These are phyloP conservation scores for Cephalopachus bancanus DNA, from an alignment of 2,797 vertebrate species.

Conservation along the genomic window DNA sequence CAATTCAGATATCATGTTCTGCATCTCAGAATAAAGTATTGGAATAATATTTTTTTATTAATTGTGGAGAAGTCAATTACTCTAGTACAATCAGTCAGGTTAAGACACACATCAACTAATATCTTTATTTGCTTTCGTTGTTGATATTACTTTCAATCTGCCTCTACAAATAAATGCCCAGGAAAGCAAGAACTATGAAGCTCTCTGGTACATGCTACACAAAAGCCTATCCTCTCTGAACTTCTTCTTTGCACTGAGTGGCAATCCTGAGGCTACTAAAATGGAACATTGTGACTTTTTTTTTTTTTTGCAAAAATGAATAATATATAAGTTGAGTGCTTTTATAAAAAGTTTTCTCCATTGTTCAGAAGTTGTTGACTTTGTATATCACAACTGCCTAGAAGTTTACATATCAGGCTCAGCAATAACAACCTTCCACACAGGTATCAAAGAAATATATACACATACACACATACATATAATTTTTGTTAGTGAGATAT, in stretches of 20 bases:
- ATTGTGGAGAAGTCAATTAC: neutral
- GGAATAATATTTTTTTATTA: conserved; percentile 21
- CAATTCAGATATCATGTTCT: neutral
- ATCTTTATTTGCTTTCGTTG: neutral
- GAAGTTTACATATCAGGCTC: neutral
- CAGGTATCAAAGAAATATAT: neutral
- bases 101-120: neutral
- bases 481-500: neutral
- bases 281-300: neutral
- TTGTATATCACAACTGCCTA: neutral
- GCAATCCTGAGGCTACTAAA: neutral
- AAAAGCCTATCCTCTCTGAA: neutral
- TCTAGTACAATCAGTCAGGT: neutral
- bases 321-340: neutral
- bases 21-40: neutral
- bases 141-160: neutral
- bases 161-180: neutral
- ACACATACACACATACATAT: neutral
- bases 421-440: neutral
- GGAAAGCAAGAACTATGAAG: neutral
- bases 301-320: neutral
- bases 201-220: neutral
- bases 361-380: neutral
- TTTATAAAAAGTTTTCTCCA: neutral
- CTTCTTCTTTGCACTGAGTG: neutral